These are phyloP conservation scores for Acrocephalus scirpaceus DNA, from an alignment of 2,797 vertebrate species.

Conservation along the genomic window DNA sequence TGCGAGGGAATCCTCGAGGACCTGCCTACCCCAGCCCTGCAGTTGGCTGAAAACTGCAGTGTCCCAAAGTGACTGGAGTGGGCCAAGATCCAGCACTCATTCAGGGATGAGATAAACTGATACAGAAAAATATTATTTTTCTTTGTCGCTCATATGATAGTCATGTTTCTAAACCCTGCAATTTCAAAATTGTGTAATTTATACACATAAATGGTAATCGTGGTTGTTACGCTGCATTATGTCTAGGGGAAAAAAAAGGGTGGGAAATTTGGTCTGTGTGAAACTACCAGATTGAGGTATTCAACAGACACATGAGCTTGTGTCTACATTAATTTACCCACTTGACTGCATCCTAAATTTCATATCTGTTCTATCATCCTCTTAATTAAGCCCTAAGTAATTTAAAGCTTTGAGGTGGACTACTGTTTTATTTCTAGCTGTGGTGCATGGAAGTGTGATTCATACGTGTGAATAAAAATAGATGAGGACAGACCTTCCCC, in stretches of 20 bases:
- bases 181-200: constrained; percentile 60
- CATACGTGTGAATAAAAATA: constrained; percentile 46
- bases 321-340: constrained; percentile 33
- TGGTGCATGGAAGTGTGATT: constrained; percentile 43
- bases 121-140: neutral
- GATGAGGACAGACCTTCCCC: constrained; percentile 40
- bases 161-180: constrained; percentile 39
- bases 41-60: neutral
- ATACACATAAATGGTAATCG: neutral
- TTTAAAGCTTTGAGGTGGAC: constrained; percentile 45
- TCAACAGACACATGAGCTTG: neutral
- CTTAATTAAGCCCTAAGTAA: constrained; percentile 53
- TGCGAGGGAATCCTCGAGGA: fast-evolving
- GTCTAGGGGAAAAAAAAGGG: neutral
- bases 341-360: constrained; percentile 45
- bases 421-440: constrained; percentile 53
- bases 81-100: neutral
- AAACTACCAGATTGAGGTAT: neutral
- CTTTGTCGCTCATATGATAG: neutral
- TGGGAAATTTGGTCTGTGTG: constrained; percentile 25
- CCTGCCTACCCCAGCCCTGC: neutral
- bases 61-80: neutral
- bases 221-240: constrained; percentile 35
- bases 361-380: constrained; percentile 21
- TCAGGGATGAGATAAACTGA: neutral